phyloP scores from a whole-genome alignment of 1,140 invertebrate species.

The Plutomurus gul region DNA sequence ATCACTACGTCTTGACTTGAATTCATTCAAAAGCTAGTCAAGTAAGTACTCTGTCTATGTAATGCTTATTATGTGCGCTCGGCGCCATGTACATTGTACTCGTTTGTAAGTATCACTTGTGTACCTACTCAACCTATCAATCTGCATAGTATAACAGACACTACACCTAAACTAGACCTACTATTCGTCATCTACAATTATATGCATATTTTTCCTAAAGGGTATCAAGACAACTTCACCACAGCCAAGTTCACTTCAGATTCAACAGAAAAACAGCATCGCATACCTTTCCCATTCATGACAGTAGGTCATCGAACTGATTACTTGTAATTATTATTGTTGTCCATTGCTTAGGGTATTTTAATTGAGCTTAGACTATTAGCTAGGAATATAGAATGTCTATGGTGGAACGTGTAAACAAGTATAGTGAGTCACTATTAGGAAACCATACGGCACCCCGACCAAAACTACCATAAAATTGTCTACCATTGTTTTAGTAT shows the following conservation, averaged over 20 bases:
- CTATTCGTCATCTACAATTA: constrained; percentile 16
- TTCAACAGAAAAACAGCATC: neutral
- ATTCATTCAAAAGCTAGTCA: neutral
- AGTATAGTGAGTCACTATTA: no score
- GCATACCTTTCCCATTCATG: neutral
- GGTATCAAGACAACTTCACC: no score
- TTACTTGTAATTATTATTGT: constrained; percentile 26
- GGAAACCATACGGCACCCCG: no score
- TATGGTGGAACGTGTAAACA: no score
- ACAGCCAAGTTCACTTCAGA: neutral
- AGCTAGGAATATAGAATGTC: no score
- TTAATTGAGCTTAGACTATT: constrained; percentile 11
- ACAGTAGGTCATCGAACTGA: constrained; percentile 19
- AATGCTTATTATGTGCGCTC: neutral
- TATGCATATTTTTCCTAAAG: constrained; percentile 7
- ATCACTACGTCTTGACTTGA: neutral
- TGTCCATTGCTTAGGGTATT: constrained; percentile 21
- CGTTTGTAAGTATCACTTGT: neutral
- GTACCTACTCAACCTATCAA: neutral
- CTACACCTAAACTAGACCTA: neutral
- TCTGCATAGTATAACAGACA: constrained; percentile 4
- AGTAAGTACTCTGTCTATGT: neutral
- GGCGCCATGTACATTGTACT: neutral
- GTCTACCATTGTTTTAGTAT: no score
- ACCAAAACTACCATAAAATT: no score